Base-by-base conservation (phyloP, 2,888 invertebrate species). In the Capitulum mitella region DNA sequence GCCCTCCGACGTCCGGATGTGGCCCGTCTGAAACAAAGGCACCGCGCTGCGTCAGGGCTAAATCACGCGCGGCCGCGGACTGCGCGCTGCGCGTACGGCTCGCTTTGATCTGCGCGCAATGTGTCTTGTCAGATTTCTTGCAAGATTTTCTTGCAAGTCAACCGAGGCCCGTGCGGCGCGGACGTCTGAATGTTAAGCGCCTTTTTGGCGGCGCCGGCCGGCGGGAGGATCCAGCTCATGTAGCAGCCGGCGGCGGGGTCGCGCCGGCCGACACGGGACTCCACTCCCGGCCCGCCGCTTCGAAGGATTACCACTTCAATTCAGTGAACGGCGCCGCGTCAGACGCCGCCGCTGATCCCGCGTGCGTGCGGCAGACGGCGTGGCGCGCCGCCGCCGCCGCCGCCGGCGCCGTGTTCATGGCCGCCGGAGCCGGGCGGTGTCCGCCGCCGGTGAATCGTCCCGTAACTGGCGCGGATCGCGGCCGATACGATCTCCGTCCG, bases 1-100 rank as follows among this genome's bases (percentile, higher is more conserved):
- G 81, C 89, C 91, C 82, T 88, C 88, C 79, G 89, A 89, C 40
- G 91, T 91, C 84, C 89, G 88, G 83, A 92, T 90, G 85, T 90
- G 90, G 79, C 92, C 92, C 80, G 89, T 91, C 92, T 92, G 87
- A 77, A 87, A 87, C 37, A 70, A 8, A 29, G 29, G 58, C n/a
- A 43, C 6, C 43, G 8, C 29, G 1, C n/a, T 29, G 58, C 10
- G 58, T 58, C 58, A 58, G 8, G 58, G 1, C n/a, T 29, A 29
- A 22, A 29, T 58, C 58, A 58, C 51, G 43, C 43, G 43, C 43
- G 43, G 43, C 43, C 43, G 43, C 43, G 12, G 6, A 5, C 12
- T 43, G 12, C 43, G 43, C 43, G 19, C 16, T 16, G 0, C 51
- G 51, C 46, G 46, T 46, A 12, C 43, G 43, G 43, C 43, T 43